Base-by-base conservation (phyloP, 2,113 vertebrate genomes). In the Austrofundulus limnaeus region DNA sequence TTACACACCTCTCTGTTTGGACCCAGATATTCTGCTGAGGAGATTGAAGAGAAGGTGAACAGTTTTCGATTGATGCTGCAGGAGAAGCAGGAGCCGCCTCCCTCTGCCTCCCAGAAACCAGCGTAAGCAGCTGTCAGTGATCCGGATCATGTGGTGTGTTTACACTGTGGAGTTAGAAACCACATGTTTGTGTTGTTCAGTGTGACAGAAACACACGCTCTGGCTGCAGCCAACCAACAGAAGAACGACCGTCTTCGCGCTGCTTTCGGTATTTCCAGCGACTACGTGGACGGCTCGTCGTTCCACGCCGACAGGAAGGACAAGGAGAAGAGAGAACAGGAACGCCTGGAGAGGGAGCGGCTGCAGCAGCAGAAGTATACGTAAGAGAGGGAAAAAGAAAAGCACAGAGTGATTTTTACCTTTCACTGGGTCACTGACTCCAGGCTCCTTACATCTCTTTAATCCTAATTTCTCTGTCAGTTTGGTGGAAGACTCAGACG, bases 31-130 rank as follows among this genome's bases (percentile, higher is more conserved):
- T 92, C 94, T 11, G 93, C 90, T 31, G 94, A 94, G 67, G 94
- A 97, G 83, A 96, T 97, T 17, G 94, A 95, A 55, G 94, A 96
- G 83, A 97, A 97, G 73, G 95, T 97, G 72, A 94, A 92, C 82
- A 96, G 93, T 49, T 97, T 97, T 84, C 92, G 95, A 13, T 88
- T 96, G 89, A 95, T 97, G 95, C 89, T 97, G 43, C 92, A 95
- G 89, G 95, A 97, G 85, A 94, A 95, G 77, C 74, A 94, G 80
- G 92, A 96, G 81, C 92, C 93, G 3, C 64, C 90, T 43, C 85
- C 86, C 2, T 23, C 91, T 53, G 57, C 89, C 52, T 37, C 85
- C 0, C 92, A 93, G 20, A 90, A 86, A 60, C 73, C 91, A 42
- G 63, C 25, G 92, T 94, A 55, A 88, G 88, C n/a, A n/a, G n/a